Conservation (phyloP, 2,797 vertebrate species). For the Cottoperca gobio region DNA sequence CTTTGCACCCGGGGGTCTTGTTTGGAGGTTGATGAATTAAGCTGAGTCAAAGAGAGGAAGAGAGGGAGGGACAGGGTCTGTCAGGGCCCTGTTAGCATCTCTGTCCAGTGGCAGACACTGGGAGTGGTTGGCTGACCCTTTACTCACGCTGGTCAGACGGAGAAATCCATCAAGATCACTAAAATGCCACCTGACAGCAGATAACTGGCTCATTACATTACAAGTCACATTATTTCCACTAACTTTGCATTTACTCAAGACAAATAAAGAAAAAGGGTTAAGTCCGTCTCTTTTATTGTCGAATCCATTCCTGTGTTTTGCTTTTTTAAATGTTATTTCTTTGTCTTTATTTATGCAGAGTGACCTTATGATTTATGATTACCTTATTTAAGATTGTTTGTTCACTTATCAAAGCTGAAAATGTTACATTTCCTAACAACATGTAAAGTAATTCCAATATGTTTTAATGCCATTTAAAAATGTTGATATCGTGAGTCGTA, state of each 20-base stretch:
- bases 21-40: constrained; percentile 78
- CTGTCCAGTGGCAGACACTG: constrained; percentile 65
- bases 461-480: no score
- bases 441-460: no score
- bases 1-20: constrained; percentile 56
- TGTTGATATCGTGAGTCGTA: no score
- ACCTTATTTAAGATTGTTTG: no score
- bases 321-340: no score
- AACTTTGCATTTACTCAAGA: not conserved
- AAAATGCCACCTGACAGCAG: constrained; percentile 51
- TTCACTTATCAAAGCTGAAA: no score
- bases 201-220: constrained; percentile 47
- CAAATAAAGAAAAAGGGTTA: not conserved
- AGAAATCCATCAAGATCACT: constrained; percentile 73
- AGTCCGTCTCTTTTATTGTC: not conserved
- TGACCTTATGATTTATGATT: no score
- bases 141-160: constrained; percentile 60
- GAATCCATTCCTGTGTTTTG: not conserved
- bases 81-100: constrained; percentile 79
- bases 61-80: constrained; percentile 64
- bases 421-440: no score
- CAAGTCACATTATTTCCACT: constrained; percentile 13
- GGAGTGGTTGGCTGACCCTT: constrained; percentile 72
- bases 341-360: no score
- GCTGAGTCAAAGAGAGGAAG: constrained; percentile 36